These are phyloP conservation scores for Torymus aiolomorphi DNA, from an alignment of 2,888 invertebrate genomes.

Conservation along the genomic window DNA sequence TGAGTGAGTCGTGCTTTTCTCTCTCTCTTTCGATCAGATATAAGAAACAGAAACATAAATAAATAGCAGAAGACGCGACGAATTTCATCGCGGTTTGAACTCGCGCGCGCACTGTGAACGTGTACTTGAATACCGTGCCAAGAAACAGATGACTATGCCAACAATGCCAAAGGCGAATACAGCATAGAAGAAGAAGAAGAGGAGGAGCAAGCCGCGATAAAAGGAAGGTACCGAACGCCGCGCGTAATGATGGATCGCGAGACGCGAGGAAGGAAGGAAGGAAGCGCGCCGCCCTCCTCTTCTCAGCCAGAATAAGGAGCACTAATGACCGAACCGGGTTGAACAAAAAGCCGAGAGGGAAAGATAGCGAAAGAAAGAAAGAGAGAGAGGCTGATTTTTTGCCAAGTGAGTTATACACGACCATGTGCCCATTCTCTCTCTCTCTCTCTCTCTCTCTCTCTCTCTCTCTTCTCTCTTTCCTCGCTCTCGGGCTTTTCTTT, in stretches of 20 bases:
- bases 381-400: neutral
- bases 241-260: neutral
- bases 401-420: neutral
- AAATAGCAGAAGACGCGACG: constrained; percentile 15
- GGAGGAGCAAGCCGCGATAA: neutral
- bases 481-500: neutral
- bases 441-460: constrained; percentile 26
- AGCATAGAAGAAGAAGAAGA: neutral
- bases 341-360: neutral
- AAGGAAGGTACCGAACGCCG: neutral
- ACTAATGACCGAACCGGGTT: constrained; percentile 11
- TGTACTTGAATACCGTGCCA: constrained; percentile 20
- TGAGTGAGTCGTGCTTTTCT: no score
- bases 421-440: constrained; percentile 14
- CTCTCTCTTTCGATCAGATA: neutral
- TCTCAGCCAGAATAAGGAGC: neutral
- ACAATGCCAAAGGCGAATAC: neutral
- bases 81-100: neutral
- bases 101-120: neutral
- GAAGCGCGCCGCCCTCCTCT: neutral
- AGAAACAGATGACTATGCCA: neutral
- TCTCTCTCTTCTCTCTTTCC: constrained; percentile 6
- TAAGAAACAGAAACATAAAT: constrained; percentile 12
- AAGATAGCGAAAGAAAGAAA: neutral
- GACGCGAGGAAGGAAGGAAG: neutral